Evolutionary conservation across 2,797 vertebrate species (phyloP), one percentile per base, ranked within the genome.

Genomic region (Aselliscus stoliczkanus): DNA sequence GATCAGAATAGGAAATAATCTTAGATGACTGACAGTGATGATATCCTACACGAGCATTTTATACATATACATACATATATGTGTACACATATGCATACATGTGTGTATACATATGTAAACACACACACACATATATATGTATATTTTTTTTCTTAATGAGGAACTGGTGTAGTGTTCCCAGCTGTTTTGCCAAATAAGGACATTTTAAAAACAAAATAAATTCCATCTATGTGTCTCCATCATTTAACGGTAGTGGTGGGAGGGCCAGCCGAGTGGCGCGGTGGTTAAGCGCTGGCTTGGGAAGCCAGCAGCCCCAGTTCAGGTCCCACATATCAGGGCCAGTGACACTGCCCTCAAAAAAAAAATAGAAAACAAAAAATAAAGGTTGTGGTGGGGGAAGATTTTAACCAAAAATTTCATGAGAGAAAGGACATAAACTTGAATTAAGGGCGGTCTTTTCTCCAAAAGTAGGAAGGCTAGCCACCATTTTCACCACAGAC

Each of bases 381-480:
- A n/a, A n/a, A n/a, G n/a, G n/a, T n/a, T n/a, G n/a, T n/a, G 12
- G 13, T 15, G 18, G 10, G 18, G 76, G n/a, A 12, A 67, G 3
- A 42, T 75, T 79, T 54, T 58, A 54, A 85, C 10, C 44, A 86
- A 88, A 88, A 64, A 7, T 72, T 54, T 92, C 14, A 64, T n/a
- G 3, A 79, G 3, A 44, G 10, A 56, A 86, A 87, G 17, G 25
- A 76, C 5, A 44, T 29, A 58, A 27, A 67, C 7, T 77, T 39
- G 31, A 72, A 72, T 42, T 52, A 92, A 73, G 29, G 18, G 10
- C 2, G 37, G 25, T 72, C n/a, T 77, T 72, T 87, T 72, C 31
- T 88, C 64, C 27, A 31, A 27, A 56, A 60, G 58, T 11, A 44
- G 42, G 60, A 54, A 64, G 20, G 12, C 44, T 29, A 52, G 65